A percentile compares a stretch with the other conserved stretches of the same genome.
Conservation (phyloP, 2,888 invertebrate genomes). For the Rutpela maculata region DNA sequence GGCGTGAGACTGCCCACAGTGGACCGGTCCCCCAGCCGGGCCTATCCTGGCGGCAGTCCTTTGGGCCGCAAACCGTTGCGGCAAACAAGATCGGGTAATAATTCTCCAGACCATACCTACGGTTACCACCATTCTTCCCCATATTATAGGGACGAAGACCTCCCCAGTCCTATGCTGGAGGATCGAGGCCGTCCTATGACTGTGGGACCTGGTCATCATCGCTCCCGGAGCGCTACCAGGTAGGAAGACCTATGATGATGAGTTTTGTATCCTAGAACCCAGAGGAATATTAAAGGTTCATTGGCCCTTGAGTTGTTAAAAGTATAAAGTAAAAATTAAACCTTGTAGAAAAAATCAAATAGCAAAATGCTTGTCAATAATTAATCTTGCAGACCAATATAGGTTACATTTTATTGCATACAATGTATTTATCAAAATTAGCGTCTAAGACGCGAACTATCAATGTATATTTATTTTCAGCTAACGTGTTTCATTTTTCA, state of each 20-base stretch:
- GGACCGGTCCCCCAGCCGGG: conserved; percentile 91
- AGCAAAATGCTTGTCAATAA: background rate
- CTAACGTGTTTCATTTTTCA: background rate
- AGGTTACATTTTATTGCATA: too few relatives aligned
- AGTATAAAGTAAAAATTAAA: background rate
- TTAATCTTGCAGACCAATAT: background rate
- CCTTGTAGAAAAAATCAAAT: background rate
- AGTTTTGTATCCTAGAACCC: conserved; percentile 11
- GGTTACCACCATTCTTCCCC: conserved; percentile 81
- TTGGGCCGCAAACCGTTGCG: conserved; percentile 71
- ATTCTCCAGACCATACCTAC: conserved; percentile 77
- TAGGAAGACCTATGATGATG: conserved; percentile 46
- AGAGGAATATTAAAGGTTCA: background rate
- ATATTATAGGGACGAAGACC: conserved; percentile 87
- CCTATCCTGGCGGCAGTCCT: conserved; percentile 81
- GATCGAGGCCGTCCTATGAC: conserved; percentile 80
- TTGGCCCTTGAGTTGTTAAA: background rate
- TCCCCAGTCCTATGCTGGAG: conserved; percentile 90
- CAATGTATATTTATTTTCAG: background rate
- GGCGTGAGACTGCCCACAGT: conserved; percentile 89
- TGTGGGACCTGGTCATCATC: conserved; percentile 79
- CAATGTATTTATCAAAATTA: background rate
- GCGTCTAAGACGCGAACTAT: background rate
- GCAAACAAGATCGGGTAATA: conserved; percentile 77
- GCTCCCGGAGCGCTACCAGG: conserved; percentile 87